Base-by-base conservation (phyloP, 1,140 invertebrate genomes). In the Drosophila pachea region DNA sequence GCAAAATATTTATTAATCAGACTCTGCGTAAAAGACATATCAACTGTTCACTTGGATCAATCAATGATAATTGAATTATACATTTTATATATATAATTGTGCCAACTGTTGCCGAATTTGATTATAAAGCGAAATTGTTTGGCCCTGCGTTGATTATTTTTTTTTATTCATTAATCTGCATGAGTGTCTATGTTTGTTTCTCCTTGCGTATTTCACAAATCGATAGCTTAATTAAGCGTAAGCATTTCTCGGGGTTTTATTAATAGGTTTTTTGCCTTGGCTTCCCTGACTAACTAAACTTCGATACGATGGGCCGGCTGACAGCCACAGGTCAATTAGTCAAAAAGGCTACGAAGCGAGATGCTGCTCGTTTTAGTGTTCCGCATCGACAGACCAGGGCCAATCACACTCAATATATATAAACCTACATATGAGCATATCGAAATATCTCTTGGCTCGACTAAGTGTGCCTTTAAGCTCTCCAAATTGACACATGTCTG, bases 141-240 rank as follows among this genome's bases (percentile, higher is more conserved):
- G n/a, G 0, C 11, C 48, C 4, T 32, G 48, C 31, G 48, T 14
- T 31, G 29, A 7, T 32, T 32, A 6, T 32, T n/a, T 31, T n/a
- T n/a, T 12, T 9, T 12, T 49, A 32, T 12, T 49, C 22, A 49
- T 31, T 32, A 49, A 47, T 47, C 16, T 47, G 45, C 45, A 47
- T 7, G 40, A 8, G 8, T 40, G 32, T 31, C 31, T 48, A 32
- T 12, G 53, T 43, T 32, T 56, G 31, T 43, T 43, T 31, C 9
- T 36, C 35, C 59, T 55, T 42, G 4, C 7, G 12, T 14, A 14
- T 56, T 67, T 48, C 70, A 84, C 66, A 66, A 84, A 84, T 84
- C 79, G 81, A 84, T 84, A 86, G 81, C 68, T 79, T 84, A 84
- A 84, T 84, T 84, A 84, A 84, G 79, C 81, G 79, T 84, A 66